Base-by-base conservation (phyloP, 1,140 invertebrate species). In the Hesperophylax magnus region DNA sequence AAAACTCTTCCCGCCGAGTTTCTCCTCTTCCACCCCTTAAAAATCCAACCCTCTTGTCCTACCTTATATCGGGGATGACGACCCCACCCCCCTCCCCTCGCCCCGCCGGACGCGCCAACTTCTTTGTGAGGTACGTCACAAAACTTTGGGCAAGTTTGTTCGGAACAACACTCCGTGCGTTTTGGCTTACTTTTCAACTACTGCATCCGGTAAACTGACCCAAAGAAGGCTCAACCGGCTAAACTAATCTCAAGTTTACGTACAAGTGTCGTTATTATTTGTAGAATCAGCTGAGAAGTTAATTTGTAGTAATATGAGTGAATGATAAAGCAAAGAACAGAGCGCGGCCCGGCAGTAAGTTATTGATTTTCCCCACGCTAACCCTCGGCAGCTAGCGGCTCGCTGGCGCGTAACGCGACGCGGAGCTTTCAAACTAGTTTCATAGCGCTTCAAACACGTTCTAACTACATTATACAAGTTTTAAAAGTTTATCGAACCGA, bases 331-430 rank as follows among this genome's bases (percentile, higher is more conserved):
- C 74, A 58, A 79, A 84, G 77, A 81, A 84, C 77, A 18, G 77
- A 79, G 72, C 71, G 82, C 79, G 79, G 82, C 82, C 78, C 89
- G 89, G 87, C 87, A 88, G 88, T 90, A 88, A 90, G 88, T 90
- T 90, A 90, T 90, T 90, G 89, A 90, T 90, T 90, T 90, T 90
- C 89, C 86, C 87, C 86, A 86, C 87, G 86, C 87, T 86, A 89
- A 88, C 89, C 89, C 89, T 87, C 87, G 87, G 86, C 86, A 86
- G 86, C 86, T 31, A 86, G 86, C 87, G 88, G 84, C 87, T 89
- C 88, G 87, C 88, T 84, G 86, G 84, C 77, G 83, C 86, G 85
- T 87, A 82, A 85, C 84, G 82, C 85, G 84, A 81, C 17, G 31
- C 72, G 18, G 24, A 67, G 17, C 67, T 22, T 27, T 39, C 56